Evolutionary conservation across 53 echinoderm and acorn worm genomes (phyloP), one percentile per base, ranked within the genome.

Genomic region (Zoroaster sp.): DNA sequence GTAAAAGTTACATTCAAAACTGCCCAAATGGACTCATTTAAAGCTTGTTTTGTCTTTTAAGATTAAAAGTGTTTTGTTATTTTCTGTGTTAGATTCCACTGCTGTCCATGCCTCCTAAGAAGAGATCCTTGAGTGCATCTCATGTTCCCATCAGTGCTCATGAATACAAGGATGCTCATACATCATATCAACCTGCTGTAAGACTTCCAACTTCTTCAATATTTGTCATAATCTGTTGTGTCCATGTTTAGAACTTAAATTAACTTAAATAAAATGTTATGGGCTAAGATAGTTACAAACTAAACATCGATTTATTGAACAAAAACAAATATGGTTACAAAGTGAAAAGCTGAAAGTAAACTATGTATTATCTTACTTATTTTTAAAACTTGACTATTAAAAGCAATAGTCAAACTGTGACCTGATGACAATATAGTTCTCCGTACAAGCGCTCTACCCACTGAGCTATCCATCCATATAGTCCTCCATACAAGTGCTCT

Each of bases 71-170:
- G n/a, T n/a, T 39, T 39, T 42, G 74, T 38, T 38, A n/a, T 34
- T 47, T n/a, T 59, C 1, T 59, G 66, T 46, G 45, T 34, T 30
- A 89, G 82, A 89, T 89, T 54, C 82, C 90, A 40, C 14, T 82
- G 59, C 70, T 73, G 51, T 82, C 41, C 33, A 73, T 96, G 59
- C 96, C 96, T 2, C 94, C 94, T 13, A 96, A 96, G 94, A 96
- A 96, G 73, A 91, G 96, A 25, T 96, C 96, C 1, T 40, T 94
- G 87, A 96, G 96, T 73, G 68, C 93, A 63, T 94, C 94, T n/a
- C 94, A 96, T 51, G 70, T 94, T 65, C 74, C 74, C 3, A 65
- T 52, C 40, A 89, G 51, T 4, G 41, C 83, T 20, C 89, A 83
- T 15, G 87, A 88, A 40, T 45, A 91, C 40, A 87, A 69, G 37